Evolutionary conservation across 2,797 vertebrate genomes (phyloP).

Genomic region (Pseudochromis fuscus): DNA sequence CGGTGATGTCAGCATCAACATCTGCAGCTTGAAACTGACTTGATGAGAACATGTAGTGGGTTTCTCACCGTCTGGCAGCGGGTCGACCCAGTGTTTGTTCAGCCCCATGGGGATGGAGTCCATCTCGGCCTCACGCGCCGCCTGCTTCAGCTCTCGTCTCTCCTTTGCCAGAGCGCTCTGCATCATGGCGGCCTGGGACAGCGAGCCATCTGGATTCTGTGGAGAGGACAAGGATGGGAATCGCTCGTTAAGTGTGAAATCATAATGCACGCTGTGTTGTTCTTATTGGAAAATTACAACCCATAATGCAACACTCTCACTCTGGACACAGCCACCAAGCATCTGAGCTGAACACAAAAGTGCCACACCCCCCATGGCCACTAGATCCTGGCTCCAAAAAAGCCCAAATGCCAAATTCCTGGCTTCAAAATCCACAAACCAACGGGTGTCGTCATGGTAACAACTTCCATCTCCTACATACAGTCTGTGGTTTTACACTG

Average conservation of each 20-base stretch:
- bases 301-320: neutral
- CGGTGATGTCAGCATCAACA: slow-evolving; percentile 13
- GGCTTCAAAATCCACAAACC: too few species aligned
- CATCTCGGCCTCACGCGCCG: slow-evolving; percentile 98
- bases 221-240: neutral
- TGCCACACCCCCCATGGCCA: too few species aligned
- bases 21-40: slow-evolving; percentile 20
- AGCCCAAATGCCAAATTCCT: too few species aligned
- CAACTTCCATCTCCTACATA: too few species aligned
- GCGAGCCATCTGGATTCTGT: slow-evolving; percentile 97
- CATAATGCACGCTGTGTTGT: neutral
- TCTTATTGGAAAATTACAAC: neutral
- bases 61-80: slow-evolving; percentile 93
- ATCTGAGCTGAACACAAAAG: too few species aligned
- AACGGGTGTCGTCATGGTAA: too few species aligned
- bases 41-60: slow-evolving; percentile 1
- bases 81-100: slow-evolving; percentile 99
- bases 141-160: slow-evolving; percentile 95
- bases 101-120: slow-evolving; percentile 99
- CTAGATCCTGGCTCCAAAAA: too few species aligned
- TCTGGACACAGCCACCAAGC: too few species aligned
- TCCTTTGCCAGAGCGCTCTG: slow-evolving; percentile 98
- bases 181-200: slow-evolving; percentile 99
- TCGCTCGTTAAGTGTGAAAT: neutral
- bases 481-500: neutral